A percentile compares a stretch with the other conserved stretches of the same genome.
Conservation (phyloP, 2,797 vertebrate species). For the Pachyuromys duprasi region DNA sequence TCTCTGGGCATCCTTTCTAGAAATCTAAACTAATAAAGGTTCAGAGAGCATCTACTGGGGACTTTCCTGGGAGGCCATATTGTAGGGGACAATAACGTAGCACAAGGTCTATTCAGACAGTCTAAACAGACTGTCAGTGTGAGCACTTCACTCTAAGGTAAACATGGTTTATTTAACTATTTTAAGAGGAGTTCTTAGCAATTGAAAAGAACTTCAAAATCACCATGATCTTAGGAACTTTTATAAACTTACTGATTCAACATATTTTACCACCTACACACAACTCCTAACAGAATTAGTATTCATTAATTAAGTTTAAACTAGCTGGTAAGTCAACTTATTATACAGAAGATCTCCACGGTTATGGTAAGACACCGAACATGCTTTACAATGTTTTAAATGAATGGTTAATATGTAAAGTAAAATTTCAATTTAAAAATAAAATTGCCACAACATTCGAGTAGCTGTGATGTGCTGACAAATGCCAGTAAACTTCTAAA, state of each 20-base stretch:
- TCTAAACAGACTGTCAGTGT: neutral
- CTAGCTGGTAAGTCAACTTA: neutral
- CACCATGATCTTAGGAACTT: conserved; percentile 7
- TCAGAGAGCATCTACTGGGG: neutral
- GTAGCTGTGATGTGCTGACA: neutral
- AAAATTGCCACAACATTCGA: neutral
- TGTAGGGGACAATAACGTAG: neutral
- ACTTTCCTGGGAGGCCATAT: neutral
- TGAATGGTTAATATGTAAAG: neutral
- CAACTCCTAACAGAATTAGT: neutral
- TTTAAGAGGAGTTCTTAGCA: conserved; percentile 56
- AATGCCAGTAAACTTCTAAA: neutral
- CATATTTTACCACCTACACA: conserved; percentile 1
- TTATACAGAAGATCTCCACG: neutral
- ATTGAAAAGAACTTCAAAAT: conserved; percentile 37
- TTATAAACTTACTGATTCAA: neutral
- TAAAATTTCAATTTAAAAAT: conserved; percentile 10
- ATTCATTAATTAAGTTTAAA: conserved; percentile 26
- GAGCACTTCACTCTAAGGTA: neutral
- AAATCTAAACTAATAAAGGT: neutral
- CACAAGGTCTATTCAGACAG: neutral
- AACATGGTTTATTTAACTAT: conserved; percentile 60
- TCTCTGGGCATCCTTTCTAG: neutral
- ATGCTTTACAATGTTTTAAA: neutral
- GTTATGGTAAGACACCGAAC: neutral